A percentile compares a stretch with the other conserved stretches of the same genome.
Conservation (phyloP, 2,797 vertebrate species). For the Distichodus sexfasciatus region DNA sequence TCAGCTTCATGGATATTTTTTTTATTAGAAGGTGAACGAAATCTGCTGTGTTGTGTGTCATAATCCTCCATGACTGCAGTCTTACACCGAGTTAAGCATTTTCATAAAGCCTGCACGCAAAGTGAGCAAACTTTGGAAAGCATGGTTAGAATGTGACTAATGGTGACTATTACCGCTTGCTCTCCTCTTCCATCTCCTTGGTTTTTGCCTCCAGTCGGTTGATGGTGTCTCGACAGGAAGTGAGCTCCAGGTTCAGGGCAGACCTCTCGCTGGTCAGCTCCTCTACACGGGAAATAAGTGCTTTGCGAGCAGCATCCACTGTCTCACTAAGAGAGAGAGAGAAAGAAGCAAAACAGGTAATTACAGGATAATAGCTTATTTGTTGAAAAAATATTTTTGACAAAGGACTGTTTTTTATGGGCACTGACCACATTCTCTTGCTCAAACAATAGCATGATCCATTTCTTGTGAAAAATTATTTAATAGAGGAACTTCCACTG, state of each 20-base stretch:
- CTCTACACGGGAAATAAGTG: constrained; percentile 73
- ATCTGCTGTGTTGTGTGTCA: no score
- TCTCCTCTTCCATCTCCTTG: constrained; percentile 77
- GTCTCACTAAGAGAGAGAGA: constrained; percentile 60
- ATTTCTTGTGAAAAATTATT: no score
- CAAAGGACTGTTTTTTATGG: no score
- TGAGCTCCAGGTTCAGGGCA: constrained; percentile 65
- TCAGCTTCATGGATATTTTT: no score
- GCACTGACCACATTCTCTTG: no score
- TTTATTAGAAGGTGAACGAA: no score
- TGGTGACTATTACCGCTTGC: constrained; percentile 63
- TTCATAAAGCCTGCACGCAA: not conserved
- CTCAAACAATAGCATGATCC: no score
- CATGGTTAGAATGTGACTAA: not conserved
- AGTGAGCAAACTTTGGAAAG: not conserved
- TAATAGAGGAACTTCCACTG: no score
- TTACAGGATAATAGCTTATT: not conserved
- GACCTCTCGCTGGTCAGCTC: constrained; percentile 78
- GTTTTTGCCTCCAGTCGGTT: constrained; percentile 65
- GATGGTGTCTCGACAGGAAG: constrained; percentile 65
- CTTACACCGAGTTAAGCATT: no score
- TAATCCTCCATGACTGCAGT: no score
- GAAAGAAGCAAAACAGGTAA: not conserved
- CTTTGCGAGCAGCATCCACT: constrained; percentile 73
- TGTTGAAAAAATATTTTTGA: not conserved